Evolutionary conservation across 2,888 invertebrate species (phyloP).

Genomic region (Cantharis lateralis): DNA sequence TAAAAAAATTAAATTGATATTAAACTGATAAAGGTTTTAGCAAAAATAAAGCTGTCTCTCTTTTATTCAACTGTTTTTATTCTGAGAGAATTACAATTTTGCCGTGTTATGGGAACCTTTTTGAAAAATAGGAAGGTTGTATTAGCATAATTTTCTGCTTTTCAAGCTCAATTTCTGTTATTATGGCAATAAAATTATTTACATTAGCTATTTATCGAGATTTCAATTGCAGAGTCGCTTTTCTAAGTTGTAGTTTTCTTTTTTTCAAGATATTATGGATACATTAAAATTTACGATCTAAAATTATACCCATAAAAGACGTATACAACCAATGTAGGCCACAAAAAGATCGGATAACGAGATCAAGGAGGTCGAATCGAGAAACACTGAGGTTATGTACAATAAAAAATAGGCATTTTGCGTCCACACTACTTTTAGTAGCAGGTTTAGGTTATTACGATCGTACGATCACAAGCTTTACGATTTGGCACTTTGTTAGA

Average conservation of each 20-base stretch:
- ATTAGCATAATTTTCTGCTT: conserved; percentile 19
- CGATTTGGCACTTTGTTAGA: conserved; percentile 23
- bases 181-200: conserved; percentile 19
- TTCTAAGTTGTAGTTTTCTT: conserved; percentile 16
- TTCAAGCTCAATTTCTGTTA: conserved; percentile 1
- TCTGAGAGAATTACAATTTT: background rate
- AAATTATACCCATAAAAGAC: conserved; percentile 28
- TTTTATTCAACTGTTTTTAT: background rate
- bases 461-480: conserved; percentile 17
- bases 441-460: conserved; percentile 21
- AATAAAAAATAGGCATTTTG: conserved; percentile 37
- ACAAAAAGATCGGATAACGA: conserved; percentile 39
- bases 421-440: conserved; percentile 32
- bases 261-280: conserved; percentile 24
- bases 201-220: conserved; percentile 21
- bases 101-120: background rate
- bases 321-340: conserved; percentile 34
- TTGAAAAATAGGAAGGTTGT: background rate
- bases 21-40: background rate
- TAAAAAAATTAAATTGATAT: background rate
- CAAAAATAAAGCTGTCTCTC: background rate
- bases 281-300: conserved; percentile 39
- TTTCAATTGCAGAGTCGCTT: conserved; percentile 24
- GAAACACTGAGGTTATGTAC: conserved; percentile 39
- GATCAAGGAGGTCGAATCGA: conserved; percentile 39